Evolutionary conservation across 2,113 vertebrate genomes (phyloP).

Genomic region (Ellobius talpinus): DNA sequence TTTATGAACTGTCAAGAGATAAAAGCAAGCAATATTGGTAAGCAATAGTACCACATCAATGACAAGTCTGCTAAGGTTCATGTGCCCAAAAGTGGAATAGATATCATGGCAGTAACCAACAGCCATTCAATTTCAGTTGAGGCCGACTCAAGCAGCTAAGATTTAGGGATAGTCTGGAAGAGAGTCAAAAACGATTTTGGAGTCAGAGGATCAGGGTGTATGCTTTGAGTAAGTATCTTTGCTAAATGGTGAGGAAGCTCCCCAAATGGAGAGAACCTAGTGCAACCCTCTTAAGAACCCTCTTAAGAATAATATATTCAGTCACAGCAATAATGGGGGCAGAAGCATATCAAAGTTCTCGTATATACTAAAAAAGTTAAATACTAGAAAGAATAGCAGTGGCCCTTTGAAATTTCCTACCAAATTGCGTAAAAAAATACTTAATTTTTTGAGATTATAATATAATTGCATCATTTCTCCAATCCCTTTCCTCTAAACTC

Average conservation of each 20-base stretch:
- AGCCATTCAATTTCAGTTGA: background rate
- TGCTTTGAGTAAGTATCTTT: background rate
- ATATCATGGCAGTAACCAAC: too few species aligned
- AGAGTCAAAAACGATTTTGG: background rate
- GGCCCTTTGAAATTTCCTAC: background rate
- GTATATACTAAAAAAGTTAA: background rate
- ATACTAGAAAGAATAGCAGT: rapidly evolving
- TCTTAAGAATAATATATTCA: background rate
- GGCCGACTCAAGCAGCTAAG: background rate
- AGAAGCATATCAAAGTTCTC: background rate
- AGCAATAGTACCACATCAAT: background rate
- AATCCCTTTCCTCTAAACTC: background rate
- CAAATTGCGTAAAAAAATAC: background rate
- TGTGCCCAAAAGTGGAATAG: background rate
- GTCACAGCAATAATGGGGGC: background rate
- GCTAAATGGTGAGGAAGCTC: too few species aligned
- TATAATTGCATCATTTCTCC: background rate
- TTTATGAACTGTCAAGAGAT: background rate
- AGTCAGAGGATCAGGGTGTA: background rate
- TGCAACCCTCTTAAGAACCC: background rate
- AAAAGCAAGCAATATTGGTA: background rate
- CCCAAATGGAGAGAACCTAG: background rate
- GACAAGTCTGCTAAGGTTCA: background rate
- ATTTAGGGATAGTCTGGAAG: too few species aligned
- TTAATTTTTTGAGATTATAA: background rate